Conservation (phyloP, 64 coral and sea anemone species). For the Dendronephthya gigantea region DNA sequence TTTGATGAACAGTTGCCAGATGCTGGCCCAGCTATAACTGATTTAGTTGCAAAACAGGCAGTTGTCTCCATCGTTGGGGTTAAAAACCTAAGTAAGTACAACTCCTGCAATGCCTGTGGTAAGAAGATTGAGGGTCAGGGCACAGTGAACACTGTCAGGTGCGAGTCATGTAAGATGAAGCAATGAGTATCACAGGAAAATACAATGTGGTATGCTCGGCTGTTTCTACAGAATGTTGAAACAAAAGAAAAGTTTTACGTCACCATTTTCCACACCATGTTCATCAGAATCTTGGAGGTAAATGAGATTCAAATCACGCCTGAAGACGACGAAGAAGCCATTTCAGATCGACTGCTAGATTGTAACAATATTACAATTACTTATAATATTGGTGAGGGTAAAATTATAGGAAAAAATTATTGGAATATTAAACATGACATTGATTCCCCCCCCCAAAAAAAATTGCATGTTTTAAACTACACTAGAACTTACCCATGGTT, state of each 20-base stretch:
- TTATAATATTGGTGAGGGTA: slow-evolving; percentile 20
- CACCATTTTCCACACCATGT: neutral
- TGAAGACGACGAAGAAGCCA: too few species aligned
- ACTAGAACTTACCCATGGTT: too few species aligned
- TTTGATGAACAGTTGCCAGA: slow-evolving; percentile 15
- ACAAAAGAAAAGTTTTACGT: slow-evolving; percentile 12
- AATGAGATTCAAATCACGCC: neutral
- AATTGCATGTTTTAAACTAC: too few species aligned
- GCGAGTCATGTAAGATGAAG: slow-evolving; percentile 24
- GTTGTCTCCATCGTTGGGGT: slow-evolving; percentile 20
- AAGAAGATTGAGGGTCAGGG: slow-evolving; percentile 3
- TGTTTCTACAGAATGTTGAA: slow-evolving; percentile 14
- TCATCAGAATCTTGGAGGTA: slow-evolving; percentile 13
- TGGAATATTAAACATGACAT: too few species aligned
- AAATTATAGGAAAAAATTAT: too few species aligned
- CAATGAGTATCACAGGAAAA: slow-evolving; percentile 22
- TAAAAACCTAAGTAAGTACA: slow-evolving; percentile 5
- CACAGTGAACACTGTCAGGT: slow-evolving; percentile 20
- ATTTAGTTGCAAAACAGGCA: slow-evolving; percentile 5
- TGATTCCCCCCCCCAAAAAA: too few species aligned
- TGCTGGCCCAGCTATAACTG: slow-evolving; percentile 2
- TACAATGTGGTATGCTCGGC: slow-evolving; percentile 24
- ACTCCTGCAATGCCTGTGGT: slow-evolving; percentile 31
- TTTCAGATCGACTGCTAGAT: slow-evolving; percentile 1
- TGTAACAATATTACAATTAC: slow-evolving; percentile 21